phyloP scores from a whole-genome alignment of 2,888 invertebrate genomes.

The Mythimna loreyi region DNA sequence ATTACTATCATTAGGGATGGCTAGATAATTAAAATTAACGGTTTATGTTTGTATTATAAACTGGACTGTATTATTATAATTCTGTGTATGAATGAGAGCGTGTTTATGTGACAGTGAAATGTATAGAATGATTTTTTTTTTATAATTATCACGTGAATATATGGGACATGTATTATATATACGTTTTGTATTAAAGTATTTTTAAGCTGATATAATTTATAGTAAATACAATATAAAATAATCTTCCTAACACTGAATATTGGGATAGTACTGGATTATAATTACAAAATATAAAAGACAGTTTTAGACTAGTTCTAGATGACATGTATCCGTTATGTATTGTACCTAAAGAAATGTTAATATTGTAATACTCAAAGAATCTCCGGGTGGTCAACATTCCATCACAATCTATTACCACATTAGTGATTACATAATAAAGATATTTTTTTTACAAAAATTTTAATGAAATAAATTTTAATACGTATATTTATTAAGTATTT shows the following conservation, averaged over 20 bases:
- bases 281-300: slow-evolving; percentile 60
- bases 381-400: slow-evolving; percentile 80
- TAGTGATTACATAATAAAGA: slow-evolving; percentile 84
- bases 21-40: slow-evolving; percentile 75
- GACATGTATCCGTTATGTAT: slow-evolving; percentile 49
- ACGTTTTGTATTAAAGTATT: slow-evolving; percentile 78
- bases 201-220: slow-evolving; percentile 75
- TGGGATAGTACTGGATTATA: slow-evolving; percentile 43
- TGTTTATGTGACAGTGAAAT: slow-evolving; percentile 65
- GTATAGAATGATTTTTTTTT: slow-evolving; percentile 75
- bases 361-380: slow-evolving; percentile 80
- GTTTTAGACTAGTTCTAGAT: slow-evolving; percentile 58
- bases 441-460: slow-evolving; percentile 83
- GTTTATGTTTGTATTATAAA: slow-evolving; percentile 86
- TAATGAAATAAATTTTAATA: slow-evolving; percentile 83
- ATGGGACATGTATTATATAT: slow-evolving; percentile 75
- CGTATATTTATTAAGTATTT: slow-evolving; percentile 72
- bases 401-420: slow-evolving; percentile 88
- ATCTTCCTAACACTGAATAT: slow-evolving; percentile 66
- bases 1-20: slow-evolving; percentile 71
- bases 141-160: slow-evolving; percentile 62
- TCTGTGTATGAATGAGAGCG: slow-evolving; percentile 71
- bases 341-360: slow-evolving; percentile 57
- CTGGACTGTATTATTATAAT: slow-evolving; percentile 81
- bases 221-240: slow-evolving; percentile 68